Conservation (phyloP, 2,888 invertebrate genomes). For the Molorchus minor region DNA sequence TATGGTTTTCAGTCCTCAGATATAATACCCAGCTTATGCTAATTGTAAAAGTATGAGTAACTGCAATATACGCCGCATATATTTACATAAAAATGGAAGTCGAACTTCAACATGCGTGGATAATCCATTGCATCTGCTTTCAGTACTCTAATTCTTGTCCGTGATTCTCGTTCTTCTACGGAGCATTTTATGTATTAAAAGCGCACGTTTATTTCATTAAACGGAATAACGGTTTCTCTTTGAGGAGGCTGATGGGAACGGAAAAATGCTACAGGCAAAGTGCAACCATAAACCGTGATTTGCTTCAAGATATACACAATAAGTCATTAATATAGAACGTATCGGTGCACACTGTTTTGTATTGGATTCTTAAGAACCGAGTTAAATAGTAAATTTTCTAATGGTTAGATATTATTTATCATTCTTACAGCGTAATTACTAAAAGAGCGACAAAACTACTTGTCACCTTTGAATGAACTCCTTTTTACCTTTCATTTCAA, state of each 20-base stretch:
- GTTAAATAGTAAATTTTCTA: neutral
- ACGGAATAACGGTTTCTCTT: slow-evolving; percentile 36
- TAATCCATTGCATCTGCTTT: slow-evolving; percentile 24
- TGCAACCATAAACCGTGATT: slow-evolving; percentile 8
- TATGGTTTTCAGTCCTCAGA: too few species aligned
- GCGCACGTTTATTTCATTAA: slow-evolving; percentile 44
- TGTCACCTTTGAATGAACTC: too few species aligned
- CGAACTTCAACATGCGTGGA: slow-evolving; percentile 15
- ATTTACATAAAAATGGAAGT: slow-evolving; percentile 4
- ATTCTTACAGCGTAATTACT: too few species aligned
- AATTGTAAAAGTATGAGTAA: slow-evolving; percentile 13
- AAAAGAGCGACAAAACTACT: too few species aligned
- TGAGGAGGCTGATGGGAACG: slow-evolving; percentile 30
- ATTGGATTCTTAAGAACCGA: neutral
- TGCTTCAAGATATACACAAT: neutral
- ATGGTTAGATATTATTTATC: neutral
- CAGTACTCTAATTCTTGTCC: slow-evolving; percentile 6
- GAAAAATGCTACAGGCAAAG: slow-evolving; percentile 17
- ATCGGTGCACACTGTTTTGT: slow-evolving; percentile 1
- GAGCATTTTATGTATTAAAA: slow-evolving; percentile 22
- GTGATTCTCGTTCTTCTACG: slow-evolving; percentile 8
- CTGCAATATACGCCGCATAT: neutral
- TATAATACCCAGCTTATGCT: neutral
- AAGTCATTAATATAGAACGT: slow-evolving; percentile 14
- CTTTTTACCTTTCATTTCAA: too few species aligned